Evolutionary conservation across 1,140 invertebrate species (phyloP).

Genomic region (Euwallacea similis): DNA sequence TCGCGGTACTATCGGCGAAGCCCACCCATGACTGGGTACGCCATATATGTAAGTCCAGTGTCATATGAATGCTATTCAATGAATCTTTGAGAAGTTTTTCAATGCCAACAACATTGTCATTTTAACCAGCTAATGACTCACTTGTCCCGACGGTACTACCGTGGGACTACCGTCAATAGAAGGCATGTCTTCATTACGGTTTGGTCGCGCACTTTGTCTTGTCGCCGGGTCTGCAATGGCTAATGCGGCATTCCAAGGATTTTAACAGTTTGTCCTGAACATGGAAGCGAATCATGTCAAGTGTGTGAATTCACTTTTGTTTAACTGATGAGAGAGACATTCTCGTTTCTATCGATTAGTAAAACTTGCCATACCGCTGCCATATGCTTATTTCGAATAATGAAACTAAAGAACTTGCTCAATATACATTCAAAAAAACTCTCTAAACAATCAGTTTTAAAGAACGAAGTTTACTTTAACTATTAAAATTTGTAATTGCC

Average conservation of each 20-base stretch:
- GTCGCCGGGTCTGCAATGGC: conserved; percentile 4
- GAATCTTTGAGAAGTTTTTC: conserved; percentile 19
- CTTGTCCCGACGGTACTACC: conserved; percentile 22
- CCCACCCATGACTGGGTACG: conserved; percentile 1
- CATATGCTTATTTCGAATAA: too few relatives aligned
- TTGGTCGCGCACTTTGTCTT: conserved; percentile 15
- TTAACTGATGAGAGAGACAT: too few relatives aligned
- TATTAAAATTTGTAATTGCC: too few relatives aligned
- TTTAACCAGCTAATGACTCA: conserved; percentile 26
- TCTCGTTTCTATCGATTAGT: too few relatives aligned
- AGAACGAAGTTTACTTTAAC: too few relatives aligned
- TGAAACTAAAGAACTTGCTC: too few relatives aligned
- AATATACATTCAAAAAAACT: too few relatives aligned
- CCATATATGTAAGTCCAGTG: neutral
- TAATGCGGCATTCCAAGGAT: conserved; percentile 15
- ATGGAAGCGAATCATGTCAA: neutral
- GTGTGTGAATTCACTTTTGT: neutral
- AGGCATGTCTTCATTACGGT: conserved; percentile 24
- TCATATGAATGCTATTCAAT: conserved; percentile 19
- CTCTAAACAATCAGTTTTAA: too few relatives aligned
- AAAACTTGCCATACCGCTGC: too few relatives aligned
- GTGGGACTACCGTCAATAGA: conserved; percentile 18
- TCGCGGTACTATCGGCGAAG: neutral
- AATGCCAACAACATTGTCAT: conserved; percentile 26
- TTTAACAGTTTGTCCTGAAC: conserved; percentile 7